Base-by-base conservation (phyloP, 2,113 vertebrate species). In the Petroica traversi region DNA sequence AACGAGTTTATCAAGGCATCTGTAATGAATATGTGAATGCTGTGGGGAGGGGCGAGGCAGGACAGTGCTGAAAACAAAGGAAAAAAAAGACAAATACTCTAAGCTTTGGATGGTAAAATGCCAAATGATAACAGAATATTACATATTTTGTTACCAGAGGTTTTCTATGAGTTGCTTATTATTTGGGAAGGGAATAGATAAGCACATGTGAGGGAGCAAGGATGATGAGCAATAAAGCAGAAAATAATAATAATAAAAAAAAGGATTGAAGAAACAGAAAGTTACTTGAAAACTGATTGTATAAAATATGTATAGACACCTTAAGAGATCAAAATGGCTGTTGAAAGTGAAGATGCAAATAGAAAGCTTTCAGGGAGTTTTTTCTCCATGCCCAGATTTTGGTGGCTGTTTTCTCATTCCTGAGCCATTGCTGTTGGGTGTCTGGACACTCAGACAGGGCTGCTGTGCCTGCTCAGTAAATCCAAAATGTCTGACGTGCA, bases 401-500 rank as follows among this genome's bases (percentile, higher is more conserved):
- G 3, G 3, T 33, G 49, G 66, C 51, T 73, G 58, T 79, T 64
- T 24, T 28, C 71, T 69, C 36, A 4, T 34, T 52, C 33, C 71
- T 29, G 0, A 63, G 87, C 38, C 61, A 38, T 5, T 20, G 19
- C 90, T 57, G 28, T 29, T 48, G 79, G 77, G 25, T 75, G 88
- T 61, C n/a, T 1, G 5, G 77, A 59, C 45, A 16, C 89, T 68
- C 81, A 10, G 64, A 1, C 61, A 72, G 82, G 85, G 82, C 16
- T 97, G 92, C 94, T 83, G 79, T 86, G 85, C 67, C 8, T 38
- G 34, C 95, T 85, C 95, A 62, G 82, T 23, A 66, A 83, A 94
- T 83, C 91, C 94, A 96, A 95, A 96, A 97, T 96, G 88, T 97
- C 96, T 96, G 94, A 93, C 91, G 1, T 19, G 66, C 87, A 33